A percentile compares a stretch with the other conserved stretches of the same genome.
Conservation (phyloP, 23 tunicate species). For the Ascidia mentula region DNA sequence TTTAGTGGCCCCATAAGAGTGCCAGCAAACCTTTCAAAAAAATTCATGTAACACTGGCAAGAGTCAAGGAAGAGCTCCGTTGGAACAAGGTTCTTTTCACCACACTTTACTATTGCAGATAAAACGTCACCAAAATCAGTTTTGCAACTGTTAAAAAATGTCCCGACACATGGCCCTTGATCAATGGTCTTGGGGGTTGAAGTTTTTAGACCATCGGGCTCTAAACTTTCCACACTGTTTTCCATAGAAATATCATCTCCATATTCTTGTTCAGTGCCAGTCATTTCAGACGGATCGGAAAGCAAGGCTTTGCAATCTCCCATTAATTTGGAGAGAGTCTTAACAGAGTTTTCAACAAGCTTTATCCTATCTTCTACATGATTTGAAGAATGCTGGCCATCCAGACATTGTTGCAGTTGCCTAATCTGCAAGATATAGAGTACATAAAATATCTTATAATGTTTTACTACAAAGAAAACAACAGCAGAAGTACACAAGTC, state of each 20-base stretch:
- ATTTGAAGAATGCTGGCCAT: background rate
- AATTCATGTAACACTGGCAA: conserved; percentile 25
- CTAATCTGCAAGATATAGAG: background rate
- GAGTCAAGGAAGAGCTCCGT: conserved; percentile 36
- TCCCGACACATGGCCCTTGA: background rate
- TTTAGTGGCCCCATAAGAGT: conserved; percentile 46
- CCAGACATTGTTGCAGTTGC: background rate
- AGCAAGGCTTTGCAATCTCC: background rate
- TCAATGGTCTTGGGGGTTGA: background rate
- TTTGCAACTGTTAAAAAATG: conserved; percentile 16
- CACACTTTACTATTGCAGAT: background rate
- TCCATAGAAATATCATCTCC: background rate
- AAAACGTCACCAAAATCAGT: conserved; percentile 27
- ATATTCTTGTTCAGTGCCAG: background rate
- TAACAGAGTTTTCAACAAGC: background rate
- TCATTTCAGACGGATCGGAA: background rate
- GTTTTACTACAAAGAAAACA: too few relatives aligned
- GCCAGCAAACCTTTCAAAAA: conserved; percentile 61
- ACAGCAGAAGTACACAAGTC: too few relatives aligned
- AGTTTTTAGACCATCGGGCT: background rate
- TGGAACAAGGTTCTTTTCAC: conserved; percentile 9
- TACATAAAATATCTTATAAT: too few relatives aligned
- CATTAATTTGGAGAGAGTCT: background rate
- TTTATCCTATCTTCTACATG: background rate
- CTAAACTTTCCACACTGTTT: too few relatives aligned